Evolutionary conservation across 2,797 vertebrate genomes (phyloP), one percentile per base, ranked within the genome.

Genomic region (Galagoides demidoff): DNA sequence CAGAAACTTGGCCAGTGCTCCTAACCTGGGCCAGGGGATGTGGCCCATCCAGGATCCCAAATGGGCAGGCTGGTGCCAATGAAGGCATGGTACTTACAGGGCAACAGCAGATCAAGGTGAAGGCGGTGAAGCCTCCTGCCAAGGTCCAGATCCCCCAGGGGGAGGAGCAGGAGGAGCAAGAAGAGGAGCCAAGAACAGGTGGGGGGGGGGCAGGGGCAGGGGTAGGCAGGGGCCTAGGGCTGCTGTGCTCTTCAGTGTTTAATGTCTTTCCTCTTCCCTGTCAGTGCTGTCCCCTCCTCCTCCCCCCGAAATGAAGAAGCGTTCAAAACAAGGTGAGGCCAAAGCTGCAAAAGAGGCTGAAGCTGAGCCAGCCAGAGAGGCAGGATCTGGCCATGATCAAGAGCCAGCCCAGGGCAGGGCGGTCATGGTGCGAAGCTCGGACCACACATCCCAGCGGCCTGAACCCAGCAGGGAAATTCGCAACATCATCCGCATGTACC

Each of bases 401-500:
- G 2, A 11, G 55, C 43, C 3, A 0, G 61, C 55, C 0, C 11
- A 0, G 61, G 52, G 12, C 19, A 52, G 49, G 81, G 29, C 3
- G 20, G 57, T 88, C 1, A 5, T n/a, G 10, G 97, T 92, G 71
- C 96, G 66, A 37, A 45, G 94, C 61, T 95, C 74, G 0, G 91
- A 94, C 27, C 93, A 68, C 0, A 22, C 66, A 0, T 20, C 57
- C 7, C 31, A 4, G 0, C 98, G 71, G 63, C 94, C 96, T 0
- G 95, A 98, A 71, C 99, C 99, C 88, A 99, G 99, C 96, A 98
- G 94, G 29, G 99, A 99, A 90, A 99, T 99, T 29, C 96, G 98
- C 22, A 99, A 99, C 29, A 99, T 99, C 97, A 99, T 99, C 98
- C 99, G 98, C 92, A 98, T 97, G 98, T 99, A 98, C 97, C 99